Conservation (phyloP, 2,113 vertebrate genomes). For the Coracopsis vasa region DNA sequence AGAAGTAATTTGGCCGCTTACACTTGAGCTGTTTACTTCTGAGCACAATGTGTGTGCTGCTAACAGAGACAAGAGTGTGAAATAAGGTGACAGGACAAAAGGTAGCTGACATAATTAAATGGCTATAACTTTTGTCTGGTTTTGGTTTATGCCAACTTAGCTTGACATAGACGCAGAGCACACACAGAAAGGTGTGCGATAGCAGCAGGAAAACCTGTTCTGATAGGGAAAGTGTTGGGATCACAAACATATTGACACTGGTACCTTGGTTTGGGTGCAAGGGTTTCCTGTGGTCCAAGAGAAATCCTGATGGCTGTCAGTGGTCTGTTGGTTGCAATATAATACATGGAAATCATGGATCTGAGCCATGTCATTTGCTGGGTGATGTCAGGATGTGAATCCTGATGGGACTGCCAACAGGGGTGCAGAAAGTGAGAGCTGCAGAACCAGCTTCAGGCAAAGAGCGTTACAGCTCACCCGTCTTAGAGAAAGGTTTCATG, state of each 20-base stretch:
- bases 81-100: neutral
- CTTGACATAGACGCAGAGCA: neutral
- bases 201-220: neutral
- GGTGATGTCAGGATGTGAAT: neutral
- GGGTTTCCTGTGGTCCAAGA: neutral
- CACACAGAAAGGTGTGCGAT: too few relatives aligned
- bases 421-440: neutral
- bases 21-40: neutral
- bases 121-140: neutral
- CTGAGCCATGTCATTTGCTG: accelerated
- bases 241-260: neutral
- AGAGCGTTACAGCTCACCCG: accelerated
- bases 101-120: neutral
- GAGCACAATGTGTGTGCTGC: neutral
- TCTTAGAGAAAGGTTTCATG: neutral
- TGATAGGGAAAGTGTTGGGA: neutral
- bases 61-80: neutral
- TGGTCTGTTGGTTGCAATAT: neutral
- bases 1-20: neutral
- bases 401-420: neutral
- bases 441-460: neutral
- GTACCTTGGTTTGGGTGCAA: neutral
- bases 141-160: neutral
- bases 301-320: neutral
- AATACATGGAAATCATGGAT: accelerated